Conservation (phyloP, 1,140 invertebrate species). For the Heliconius eleuchia region DNA sequence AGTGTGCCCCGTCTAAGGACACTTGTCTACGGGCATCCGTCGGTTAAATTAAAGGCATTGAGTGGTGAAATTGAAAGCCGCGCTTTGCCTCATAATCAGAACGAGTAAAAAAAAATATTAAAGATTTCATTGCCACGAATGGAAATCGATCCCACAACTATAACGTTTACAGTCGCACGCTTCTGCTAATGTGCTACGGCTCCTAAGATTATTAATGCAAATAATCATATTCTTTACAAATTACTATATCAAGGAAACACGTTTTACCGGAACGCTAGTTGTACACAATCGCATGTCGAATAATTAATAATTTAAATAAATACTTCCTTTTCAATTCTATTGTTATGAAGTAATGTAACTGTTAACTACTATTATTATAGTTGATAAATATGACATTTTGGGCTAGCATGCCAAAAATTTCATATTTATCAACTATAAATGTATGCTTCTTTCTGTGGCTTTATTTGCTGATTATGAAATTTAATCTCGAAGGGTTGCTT, state of each 20-base stretch:
- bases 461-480: neutral
- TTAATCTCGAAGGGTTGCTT: neutral
- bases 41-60: too few relatives aligned
- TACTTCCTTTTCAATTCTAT: neutral
- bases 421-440: too few relatives aligned
- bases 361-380: neutral
- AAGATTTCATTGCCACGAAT: too few relatives aligned
- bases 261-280: neutral
- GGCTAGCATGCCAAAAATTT: neutral
- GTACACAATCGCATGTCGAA: slow-evolving; percentile 4
- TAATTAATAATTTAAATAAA: neutral
- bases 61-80: too few relatives aligned
- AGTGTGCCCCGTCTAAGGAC: too few relatives aligned
- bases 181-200: too few relatives aligned
- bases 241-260: neutral
- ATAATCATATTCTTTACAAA: slow-evolving; percentile 9
- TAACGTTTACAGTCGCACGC: too few relatives aligned
- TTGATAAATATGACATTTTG: neutral
- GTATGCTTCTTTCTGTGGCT: neutral
- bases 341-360: neutral
- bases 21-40: too few relatives aligned
- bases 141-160: too few relatives aligned
- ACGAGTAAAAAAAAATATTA: too few relatives aligned
- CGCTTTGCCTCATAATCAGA: too few relatives aligned
- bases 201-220: neutral